phyloP scores from a whole-genome alignment of 2,113 vertebrate genomes.

The Thunnus maccoyii region DNA sequence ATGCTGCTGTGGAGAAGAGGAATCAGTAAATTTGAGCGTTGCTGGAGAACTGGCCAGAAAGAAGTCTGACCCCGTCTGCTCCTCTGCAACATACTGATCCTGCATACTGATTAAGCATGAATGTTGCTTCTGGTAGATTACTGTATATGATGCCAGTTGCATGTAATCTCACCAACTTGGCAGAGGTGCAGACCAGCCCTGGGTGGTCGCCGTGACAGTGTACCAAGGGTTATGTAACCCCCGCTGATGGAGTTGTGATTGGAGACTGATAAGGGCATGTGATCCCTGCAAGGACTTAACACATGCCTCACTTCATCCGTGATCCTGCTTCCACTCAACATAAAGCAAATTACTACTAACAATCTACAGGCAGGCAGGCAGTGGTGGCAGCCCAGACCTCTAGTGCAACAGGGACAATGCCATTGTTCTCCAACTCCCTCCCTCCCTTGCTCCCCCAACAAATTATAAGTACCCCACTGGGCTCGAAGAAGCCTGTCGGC shows the following conservation, averaged over 20 bases:
- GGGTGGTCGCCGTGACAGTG: constrained; percentile 70
- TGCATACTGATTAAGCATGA: neutral
- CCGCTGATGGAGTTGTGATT: constrained; percentile 70
- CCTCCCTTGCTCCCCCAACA: constrained; percentile 74
- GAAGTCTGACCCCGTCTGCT: constrained; percentile 48
- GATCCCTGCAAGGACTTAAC: constrained; percentile 76
- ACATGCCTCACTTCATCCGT: constrained; percentile 67
- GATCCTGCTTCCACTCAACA: constrained; percentile 71
- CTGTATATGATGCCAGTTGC: constrained; percentile 53
- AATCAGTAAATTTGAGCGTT: constrained; percentile 35
- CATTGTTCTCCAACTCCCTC: constrained; percentile 75
- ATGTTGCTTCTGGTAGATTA: constrained; percentile 22
- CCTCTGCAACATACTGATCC: constrained; percentile 51
- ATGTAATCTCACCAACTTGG: constrained; percentile 50
- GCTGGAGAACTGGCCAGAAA: constrained; percentile 30
- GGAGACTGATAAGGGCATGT: constrained; percentile 76
- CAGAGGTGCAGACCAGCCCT: constrained; percentile 30
- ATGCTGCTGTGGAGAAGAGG: neutral
- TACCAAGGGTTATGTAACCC: constrained; percentile 69
- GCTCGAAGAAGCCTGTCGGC: constrained; percentile 75
- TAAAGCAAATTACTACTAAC: constrained; percentile 81
- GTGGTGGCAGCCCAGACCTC: constrained; percentile 45
- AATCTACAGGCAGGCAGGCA: constrained; percentile 67
- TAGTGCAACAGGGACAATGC: constrained; percentile 70
- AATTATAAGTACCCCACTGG: constrained; percentile 83